Conservation (phyloP, 1,140 invertebrate genomes). For the Potamilus streckersoni region DNA sequence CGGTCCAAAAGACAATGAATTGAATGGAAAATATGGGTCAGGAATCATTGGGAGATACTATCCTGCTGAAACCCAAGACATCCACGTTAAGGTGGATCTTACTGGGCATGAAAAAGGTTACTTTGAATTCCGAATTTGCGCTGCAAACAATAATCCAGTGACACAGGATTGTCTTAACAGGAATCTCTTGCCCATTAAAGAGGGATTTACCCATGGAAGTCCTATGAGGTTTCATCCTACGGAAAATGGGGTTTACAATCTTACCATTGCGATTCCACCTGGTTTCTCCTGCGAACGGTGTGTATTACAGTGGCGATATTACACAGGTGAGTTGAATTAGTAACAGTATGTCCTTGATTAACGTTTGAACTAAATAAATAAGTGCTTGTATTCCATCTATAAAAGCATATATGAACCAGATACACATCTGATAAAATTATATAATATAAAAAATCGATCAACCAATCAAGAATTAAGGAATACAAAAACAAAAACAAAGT, state of each 20-base stretch:
- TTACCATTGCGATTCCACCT: slow-evolving; percentile 29
- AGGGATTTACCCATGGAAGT: slow-evolving; percentile 56
- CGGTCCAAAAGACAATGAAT: slow-evolving; percentile 13
- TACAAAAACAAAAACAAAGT: too few species aligned
- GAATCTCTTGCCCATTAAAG: slow-evolving; percentile 64
- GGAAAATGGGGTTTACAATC: slow-evolving; percentile 19
- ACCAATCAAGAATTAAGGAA: too few species aligned
- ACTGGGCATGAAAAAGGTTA: slow-evolving; percentile 26
- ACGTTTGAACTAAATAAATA: too few species aligned
- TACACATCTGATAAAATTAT: too few species aligned
- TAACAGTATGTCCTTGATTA: too few species aligned
- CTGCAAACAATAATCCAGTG: slow-evolving; percentile 55
- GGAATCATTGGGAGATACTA: slow-evolving; percentile 38
- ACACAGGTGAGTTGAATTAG: slow-evolving; percentile 34
- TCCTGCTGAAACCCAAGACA: slow-evolving; percentile 32
- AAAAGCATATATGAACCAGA: too few species aligned
- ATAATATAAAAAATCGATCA: too few species aligned
- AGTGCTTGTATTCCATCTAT: too few species aligned
- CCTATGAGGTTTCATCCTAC: slow-evolving; percentile 25
- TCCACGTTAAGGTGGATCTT: slow-evolving; percentile 25
- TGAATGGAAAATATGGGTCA: slow-evolving; percentile 16
- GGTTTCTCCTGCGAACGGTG: slow-evolving; percentile 47
- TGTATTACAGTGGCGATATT: slow-evolving; percentile 51
- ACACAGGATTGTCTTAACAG: slow-evolving; percentile 36
- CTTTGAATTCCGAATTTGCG: slow-evolving; percentile 37